Evolutionary conservation across 2,797 vertebrate genomes (phyloP).

Genomic region (Staurois parvus): DNA sequence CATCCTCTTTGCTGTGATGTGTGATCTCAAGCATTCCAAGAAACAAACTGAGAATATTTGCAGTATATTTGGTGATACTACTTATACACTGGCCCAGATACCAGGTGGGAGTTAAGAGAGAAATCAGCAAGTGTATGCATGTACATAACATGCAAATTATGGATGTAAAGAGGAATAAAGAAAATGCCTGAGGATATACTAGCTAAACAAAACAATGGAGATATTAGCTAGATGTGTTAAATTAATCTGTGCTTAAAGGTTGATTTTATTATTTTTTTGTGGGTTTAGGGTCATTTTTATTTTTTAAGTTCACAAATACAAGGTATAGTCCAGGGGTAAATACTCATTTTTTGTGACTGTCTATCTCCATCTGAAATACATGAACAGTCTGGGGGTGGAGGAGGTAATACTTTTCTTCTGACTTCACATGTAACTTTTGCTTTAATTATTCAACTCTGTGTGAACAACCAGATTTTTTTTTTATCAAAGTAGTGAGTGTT

Average conservation of each 20-base stretch:
- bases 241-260: conserved; percentile 27
- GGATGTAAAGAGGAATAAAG: conserved; percentile 31
- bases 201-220: conserved; percentile 26
- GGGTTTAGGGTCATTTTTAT: too few species aligned
- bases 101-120: conserved; percentile 26
- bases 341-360: too few species aligned
- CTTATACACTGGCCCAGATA: conserved; percentile 23
- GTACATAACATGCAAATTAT: conserved; percentile 49
- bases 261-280: too few species aligned
- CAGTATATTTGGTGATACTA: conserved; percentile 46
- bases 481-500: too few species aligned
- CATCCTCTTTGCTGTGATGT: conserved; percentile 35
- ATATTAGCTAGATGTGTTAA: conserved; percentile 31
- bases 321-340: too few species aligned
- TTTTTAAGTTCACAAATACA: too few species aligned
- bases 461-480: too few species aligned
- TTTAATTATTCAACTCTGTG: too few species aligned
- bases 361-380: too few species aligned
- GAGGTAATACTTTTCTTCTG: too few species aligned
- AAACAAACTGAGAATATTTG: conserved; percentile 24
- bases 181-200: conserved; percentile 36
- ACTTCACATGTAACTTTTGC: too few species aligned
- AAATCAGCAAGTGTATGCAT: conserved; percentile 50
- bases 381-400: too few species aligned
- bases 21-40: conserved; percentile 25